A percentile compares a stretch with the other conserved stretches of the same genome.
phyloP scores from a whole-genome alignment of 2,888 invertebrate genomes.

The Uloborus plumipes region DNA sequence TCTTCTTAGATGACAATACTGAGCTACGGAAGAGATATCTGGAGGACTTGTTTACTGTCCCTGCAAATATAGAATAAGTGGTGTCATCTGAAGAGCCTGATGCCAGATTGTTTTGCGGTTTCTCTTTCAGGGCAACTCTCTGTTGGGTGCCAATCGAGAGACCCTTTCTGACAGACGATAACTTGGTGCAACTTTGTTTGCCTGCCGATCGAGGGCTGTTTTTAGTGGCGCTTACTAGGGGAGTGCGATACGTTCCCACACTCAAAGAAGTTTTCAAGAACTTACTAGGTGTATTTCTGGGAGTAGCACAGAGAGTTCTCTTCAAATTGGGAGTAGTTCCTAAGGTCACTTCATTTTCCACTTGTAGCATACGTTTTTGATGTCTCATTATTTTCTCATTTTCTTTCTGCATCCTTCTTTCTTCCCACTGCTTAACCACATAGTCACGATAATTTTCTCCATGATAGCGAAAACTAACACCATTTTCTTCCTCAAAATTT shows the following conservation, averaged over 20 bases:
- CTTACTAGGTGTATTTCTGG: slow-evolving; percentile 46
- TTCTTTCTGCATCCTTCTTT: slow-evolving; percentile 44
- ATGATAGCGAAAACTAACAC: slow-evolving; percentile 26
- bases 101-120: neutral
- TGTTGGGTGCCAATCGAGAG: neutral
- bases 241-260: slow-evolving; percentile 23
- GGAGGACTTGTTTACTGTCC: slow-evolving; percentile 24
- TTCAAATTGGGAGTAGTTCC: slow-evolving; percentile 29
- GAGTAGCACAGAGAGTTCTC: slow-evolving; percentile 1
- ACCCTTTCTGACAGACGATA: neutral
- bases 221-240: neutral
- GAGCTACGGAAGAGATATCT: slow-evolving; percentile 34
- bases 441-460: slow-evolving; percentile 40
- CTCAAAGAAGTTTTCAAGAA: slow-evolving; percentile 28
- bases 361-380: slow-evolving; percentile 3
- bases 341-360: neutral
- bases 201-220: neutral
- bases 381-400: slow-evolving; percentile 39
- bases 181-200: neutral
- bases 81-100: slow-evolving; percentile 3
- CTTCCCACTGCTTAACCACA: slow-evolving; percentile 42
- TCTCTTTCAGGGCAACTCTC: slow-evolving; percentile 24
- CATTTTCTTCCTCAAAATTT: slow-evolving; percentile 32
- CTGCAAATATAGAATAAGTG: slow-evolving; percentile 38
- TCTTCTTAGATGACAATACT: slow-evolving; percentile 22